phyloP scores from a whole-genome alignment of 2,797 vertebrate species.

The Hyperoplus immaculatus region DNA sequence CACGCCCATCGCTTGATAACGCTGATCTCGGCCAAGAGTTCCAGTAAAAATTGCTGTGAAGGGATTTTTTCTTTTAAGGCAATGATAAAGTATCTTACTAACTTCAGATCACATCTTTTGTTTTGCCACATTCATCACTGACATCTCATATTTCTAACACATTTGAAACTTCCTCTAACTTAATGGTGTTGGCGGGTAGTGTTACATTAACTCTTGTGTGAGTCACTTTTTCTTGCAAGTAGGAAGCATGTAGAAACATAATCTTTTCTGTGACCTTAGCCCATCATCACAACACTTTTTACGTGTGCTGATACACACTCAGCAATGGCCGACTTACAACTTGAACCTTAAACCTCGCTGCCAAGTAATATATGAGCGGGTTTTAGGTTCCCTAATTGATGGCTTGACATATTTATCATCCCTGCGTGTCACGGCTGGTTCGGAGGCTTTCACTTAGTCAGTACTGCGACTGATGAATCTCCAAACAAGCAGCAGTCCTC shows the following conservation, averaged over 20 bases:
- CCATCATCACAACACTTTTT: conserved; percentile 49
- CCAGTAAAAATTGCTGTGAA: not conserved
- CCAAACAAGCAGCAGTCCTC: conserved; percentile 10
- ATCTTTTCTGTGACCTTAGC: conserved; percentile 40
- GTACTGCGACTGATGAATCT: conserved; percentile 58
- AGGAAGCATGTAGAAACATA: conserved; percentile 22
- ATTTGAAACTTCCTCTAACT: conserved; percentile 17
- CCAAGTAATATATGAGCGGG: conserved; percentile 41
- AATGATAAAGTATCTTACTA: not conserved
- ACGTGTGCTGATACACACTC: conserved; percentile 33
- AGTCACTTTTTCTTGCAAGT: conserved; percentile 22
- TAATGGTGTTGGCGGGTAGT: not conserved
- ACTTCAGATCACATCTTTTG: not conserved
- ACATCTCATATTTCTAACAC: conserved; percentile 12
- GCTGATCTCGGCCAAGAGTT: conserved; percentile 1
- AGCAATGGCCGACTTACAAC: conserved; percentile 18
- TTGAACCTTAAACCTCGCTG: conserved; percentile 37
- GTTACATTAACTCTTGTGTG: not conserved
- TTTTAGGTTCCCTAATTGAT: conserved; percentile 70
- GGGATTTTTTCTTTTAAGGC: conserved; percentile 17
- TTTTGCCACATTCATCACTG: conserved; percentile 2
- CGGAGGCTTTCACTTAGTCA: conserved; percentile 47
- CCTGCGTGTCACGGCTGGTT: conserved; percentile 55
- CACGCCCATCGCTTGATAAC: conserved; percentile 16
- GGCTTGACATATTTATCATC: conserved; percentile 60